These are phyloP conservation scores for Rhopalosiphum nymphaeae DNA, from an alignment of 2,888 invertebrate species.

Conservation along the genomic window DNA sequence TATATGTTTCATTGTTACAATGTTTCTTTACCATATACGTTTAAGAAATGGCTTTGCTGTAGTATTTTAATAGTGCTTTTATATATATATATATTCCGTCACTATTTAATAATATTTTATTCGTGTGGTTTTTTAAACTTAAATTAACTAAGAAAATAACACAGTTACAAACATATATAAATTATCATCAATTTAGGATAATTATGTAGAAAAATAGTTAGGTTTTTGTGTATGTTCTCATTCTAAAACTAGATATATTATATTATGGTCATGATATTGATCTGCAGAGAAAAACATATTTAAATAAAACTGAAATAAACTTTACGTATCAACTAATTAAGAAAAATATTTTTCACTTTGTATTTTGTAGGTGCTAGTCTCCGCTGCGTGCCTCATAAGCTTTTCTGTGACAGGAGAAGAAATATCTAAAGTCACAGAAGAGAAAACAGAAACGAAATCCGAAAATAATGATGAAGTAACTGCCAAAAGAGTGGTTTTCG, in stretches of 20 bases:
- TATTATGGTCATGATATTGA: neutral
- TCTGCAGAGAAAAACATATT: neutral
- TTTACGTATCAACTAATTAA: neutral
- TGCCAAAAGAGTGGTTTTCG: conserved; percentile 46
- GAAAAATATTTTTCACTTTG: neutral
- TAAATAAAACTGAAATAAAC: neutral
- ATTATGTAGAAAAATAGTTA: neutral
- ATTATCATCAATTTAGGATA: neutral
- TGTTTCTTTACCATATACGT: neutral
- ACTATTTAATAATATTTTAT: neutral
- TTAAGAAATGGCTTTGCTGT: neutral
- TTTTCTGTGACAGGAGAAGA: neutral
- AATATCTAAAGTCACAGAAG: conserved; percentile 3
- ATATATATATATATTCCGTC: neutral
- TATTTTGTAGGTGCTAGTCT: conserved; percentile 32
- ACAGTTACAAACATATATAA: neutral
- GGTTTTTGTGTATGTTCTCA: neutral
- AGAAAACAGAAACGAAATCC: conserved; percentile 27
- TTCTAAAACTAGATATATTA: neutral
- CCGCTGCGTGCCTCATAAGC: neutral
- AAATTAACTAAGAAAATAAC: neutral
- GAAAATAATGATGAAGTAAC: conserved; percentile 16
- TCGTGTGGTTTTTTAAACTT: neutral
- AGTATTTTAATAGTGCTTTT: conserved; percentile 1
- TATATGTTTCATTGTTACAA: neutral